Conservation (phyloP, 30 jellyfish, hydroid and myxozoan genomes). For the Aurelia aurita complex sp. Pacific region DNA sequence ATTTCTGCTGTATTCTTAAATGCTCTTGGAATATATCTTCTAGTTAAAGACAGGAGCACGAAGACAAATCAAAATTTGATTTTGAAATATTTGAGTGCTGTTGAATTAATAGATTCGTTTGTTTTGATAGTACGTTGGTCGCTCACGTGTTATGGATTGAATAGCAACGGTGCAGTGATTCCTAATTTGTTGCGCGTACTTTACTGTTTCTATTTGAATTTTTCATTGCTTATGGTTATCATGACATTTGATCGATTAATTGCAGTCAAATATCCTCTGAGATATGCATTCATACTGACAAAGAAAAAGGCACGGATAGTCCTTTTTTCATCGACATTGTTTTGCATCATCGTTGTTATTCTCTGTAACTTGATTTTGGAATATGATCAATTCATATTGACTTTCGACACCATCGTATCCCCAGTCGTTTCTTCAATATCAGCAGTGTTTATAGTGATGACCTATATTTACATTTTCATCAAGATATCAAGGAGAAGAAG, state of each 20-base stretch:
- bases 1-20: not conserved
- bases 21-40: not conserved
- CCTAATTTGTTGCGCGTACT: not conserved
- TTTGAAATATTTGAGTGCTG: not conserved
- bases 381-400: not conserved
- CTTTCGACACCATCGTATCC: not conserved
- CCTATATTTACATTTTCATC: not conserved
- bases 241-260: slow-evolving; percentile 1
- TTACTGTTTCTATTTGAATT: not conserved
- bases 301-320: not conserved
- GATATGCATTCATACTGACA: not conserved
- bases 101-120: not conserved
- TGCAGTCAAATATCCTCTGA: not conserved
- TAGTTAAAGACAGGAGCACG: not conserved
- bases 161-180: no score
- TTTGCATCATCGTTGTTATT: not conserved
- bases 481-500: not conserved
- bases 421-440: not conserved
- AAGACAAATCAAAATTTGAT: not conserved
- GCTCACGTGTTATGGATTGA: no score
- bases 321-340: not conserved
- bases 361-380: not conserved
- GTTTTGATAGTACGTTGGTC: no score
- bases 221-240: not conserved
- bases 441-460: not conserved